phyloP scores from a whole-genome alignment of 2,113 vertebrate species.

The Arenaria interpres region DNA sequence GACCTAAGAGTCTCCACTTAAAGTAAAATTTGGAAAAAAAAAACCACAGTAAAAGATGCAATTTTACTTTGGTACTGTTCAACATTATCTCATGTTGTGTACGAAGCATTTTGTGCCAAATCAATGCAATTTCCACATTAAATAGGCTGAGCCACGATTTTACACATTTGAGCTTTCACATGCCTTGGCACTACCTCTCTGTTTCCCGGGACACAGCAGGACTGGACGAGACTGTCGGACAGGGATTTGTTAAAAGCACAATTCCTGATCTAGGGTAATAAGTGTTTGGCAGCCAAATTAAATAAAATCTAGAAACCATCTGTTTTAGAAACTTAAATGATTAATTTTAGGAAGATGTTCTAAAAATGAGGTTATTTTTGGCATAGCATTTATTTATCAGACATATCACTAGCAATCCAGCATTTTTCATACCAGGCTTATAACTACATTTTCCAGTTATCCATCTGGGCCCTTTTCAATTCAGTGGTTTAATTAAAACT shows the following conservation, averaged over 20 bases:
- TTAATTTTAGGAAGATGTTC: conserved; percentile 77
- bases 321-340: conserved; percentile 78
- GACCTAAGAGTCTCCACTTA: neutral
- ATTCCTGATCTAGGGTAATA: conserved; percentile 28
- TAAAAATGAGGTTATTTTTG: conserved; percentile 76
- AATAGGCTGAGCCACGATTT: neutral
- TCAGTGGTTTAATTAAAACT: conserved; percentile 86
- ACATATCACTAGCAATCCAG: conserved; percentile 68
- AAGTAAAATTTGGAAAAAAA: neutral
- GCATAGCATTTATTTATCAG: conserved; percentile 74
- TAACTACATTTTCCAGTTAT: conserved; percentile 82
- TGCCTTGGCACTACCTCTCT: neutral
- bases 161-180: neutral
- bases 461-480: conserved; percentile 85
- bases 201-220: neutral
- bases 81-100: neutral
- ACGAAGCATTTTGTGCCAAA: neutral
- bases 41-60: neutral
- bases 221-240: neutral
- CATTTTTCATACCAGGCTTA: conserved; percentile 77
- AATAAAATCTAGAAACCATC: conserved; percentile 78
- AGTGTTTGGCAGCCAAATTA: conserved; percentile 64
- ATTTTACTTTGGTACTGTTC: neutral
- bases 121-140: neutral
- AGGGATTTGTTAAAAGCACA: conserved; percentile 32